phyloP scores from a whole-genome alignment of 1,140 invertebrate genomes.

The Cecropterus lyciades region DNA sequence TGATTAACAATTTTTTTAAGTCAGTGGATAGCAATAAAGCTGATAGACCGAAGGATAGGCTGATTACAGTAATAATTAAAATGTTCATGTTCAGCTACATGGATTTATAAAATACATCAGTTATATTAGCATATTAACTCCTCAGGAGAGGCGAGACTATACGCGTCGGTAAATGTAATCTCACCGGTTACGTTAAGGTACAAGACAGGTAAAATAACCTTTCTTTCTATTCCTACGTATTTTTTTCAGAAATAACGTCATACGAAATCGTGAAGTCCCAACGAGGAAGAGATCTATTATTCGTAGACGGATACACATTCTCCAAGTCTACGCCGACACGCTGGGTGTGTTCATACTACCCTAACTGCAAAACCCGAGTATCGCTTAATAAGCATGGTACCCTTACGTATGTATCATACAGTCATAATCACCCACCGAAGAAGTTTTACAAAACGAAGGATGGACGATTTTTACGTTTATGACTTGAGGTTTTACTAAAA shows the following conservation, averaged over 20 bases:
- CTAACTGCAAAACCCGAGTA: slow-evolving; percentile 27
- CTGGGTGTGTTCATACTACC: slow-evolving; percentile 25
- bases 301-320: slow-evolving; percentile 54
- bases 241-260: slow-evolving; percentile 8
- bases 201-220: too few species aligned
- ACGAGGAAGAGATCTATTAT: slow-evolving; percentile 45
- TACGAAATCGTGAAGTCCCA: slow-evolving; percentile 46
- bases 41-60: too few species aligned
- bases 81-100: too few species aligned
- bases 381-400: not conserved
- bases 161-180: too few species aligned
- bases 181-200: too few species aligned
- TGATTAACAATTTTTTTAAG: too few species aligned
- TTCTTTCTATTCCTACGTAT: too few species aligned
- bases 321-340: slow-evolving; percentile 24
- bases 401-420: not conserved
- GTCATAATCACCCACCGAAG: slow-evolving; percentile 30
- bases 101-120: too few species aligned
- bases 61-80: too few species aligned
- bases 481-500: not conserved
- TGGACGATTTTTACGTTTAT: not conserved
- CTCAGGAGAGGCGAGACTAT: too few species aligned
- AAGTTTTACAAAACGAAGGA: slow-evolving; percentile 1
- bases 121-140: too few species aligned
- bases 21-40: too few species aligned